A percentile compares a stretch with the other conserved stretches of the same genome.
phyloP scores from a whole-genome alignment of 2,888 invertebrate species.

The Dermolepida albohirtum region DNA sequence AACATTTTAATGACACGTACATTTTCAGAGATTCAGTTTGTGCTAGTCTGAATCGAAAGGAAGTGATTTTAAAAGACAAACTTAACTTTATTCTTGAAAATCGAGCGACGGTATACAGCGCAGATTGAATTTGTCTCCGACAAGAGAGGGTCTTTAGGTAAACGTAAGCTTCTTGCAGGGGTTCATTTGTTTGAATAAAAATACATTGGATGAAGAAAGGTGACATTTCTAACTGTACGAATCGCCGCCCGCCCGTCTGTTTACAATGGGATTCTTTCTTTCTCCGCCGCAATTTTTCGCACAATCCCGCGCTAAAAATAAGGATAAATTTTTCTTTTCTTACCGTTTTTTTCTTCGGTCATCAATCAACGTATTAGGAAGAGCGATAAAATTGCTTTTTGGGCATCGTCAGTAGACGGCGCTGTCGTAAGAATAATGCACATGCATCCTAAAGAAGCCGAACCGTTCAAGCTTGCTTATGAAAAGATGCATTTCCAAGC shows the following conservation, averaged over 20 bases:
- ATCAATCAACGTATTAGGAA: slow-evolving; percentile 11
- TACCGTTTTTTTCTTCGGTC: not conserved
- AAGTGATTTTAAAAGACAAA: not conserved
- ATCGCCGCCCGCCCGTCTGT: not conserved
- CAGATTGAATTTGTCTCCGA: slow-evolving; percentile 17
- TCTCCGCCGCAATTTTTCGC: not conserved
- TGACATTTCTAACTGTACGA: not conserved
- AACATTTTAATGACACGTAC: not conserved
- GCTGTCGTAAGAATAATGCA: not conserved
- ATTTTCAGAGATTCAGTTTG: no score
- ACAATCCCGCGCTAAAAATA: slow-evolving; percentile 14
- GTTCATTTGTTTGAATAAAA: slow-evolving; percentile 13
- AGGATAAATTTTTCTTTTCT: slow-evolving; percentile 7
- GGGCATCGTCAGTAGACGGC: not conserved
- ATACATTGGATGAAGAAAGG: not conserved
- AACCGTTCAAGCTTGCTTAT: not conserved
- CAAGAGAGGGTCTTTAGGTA: not conserved
- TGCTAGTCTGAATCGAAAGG: not conserved
- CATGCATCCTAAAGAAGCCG: not conserved
- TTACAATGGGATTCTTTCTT: not conserved
- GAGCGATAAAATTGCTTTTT: not conserved
- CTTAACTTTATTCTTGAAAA: not conserved
- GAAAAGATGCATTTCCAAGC: not conserved
- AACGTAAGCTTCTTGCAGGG: not conserved
- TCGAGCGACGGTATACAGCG: not conserved